Evolutionary conservation across 1,140 invertebrate species (phyloP), one percentile per base, ranked within the genome.

Genomic region (Thaumatotibia leucotreta): DNA sequence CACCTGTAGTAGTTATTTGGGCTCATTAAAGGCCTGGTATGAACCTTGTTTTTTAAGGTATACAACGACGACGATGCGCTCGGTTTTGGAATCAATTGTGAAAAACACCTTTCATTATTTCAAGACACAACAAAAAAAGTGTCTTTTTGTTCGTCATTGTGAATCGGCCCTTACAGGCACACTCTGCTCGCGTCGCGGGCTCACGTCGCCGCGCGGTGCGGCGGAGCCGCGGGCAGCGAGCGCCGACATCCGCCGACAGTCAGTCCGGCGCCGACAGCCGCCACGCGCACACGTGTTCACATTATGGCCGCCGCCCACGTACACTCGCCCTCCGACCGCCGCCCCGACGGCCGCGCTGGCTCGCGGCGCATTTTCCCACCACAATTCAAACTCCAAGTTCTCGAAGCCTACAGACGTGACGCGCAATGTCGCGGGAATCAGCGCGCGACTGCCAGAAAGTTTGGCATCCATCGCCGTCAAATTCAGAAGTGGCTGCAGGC

Each of bases 401-500:
- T 97, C 65, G 95, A 97, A 80, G 96, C 96, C 20, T 97, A 97
- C 81, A 92, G 96, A 54, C 93, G 94, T 69, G 96, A 97, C 82
- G 93, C 94, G 27, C 96, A 97, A 80, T 97, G 96, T 83, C 94
- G 95, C 73, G 96, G 96, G 8, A 97, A 97, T 85, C 96, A 97
- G 79, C 91, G 96, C 11, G 95, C 96, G 0, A 97, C 96, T 0
- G 96, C 96, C 4, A 93, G 96, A 67, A 97, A 97, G 84, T 97
- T 97, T 80, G 95, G 95, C 14, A 97, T 97, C 61, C 96, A 97
- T 81, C 92, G 96, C 10, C 92, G 96, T 24, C 96, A 97, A 84
- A 97, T 97, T 63, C 96, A 97, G 84, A 97, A 97, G 92, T 97
- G 96, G 96, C 84, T 97, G 64, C 96, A 97, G 86, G 95, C 95